Base-by-base conservation (phyloP, 1,140 invertebrate species). In the Sycophaga agraensis region DNA sequence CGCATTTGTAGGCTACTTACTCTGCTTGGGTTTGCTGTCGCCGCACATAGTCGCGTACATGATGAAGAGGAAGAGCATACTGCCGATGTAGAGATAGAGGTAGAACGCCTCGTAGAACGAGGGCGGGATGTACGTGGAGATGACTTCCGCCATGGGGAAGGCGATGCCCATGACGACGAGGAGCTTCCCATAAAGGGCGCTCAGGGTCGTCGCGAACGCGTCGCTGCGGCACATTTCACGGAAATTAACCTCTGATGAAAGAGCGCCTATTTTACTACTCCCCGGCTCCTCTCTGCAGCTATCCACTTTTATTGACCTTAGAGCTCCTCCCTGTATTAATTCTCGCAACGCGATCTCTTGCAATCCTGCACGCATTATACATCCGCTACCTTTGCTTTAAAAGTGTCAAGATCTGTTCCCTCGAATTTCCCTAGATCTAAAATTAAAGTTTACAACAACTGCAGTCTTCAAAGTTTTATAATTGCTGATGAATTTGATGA, bases 151-250 rank as follows among this genome's bases (percentile, higher is more conserved):
- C 86, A 96, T 92, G 45, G 94, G 94, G 82, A 97, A 94, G 7
- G 93, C 93, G 68, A 94, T 88, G 21, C 94, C 95, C 89, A 96
- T 93, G 12, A 97, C 93, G 22, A 97, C 92, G 49, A 97, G 78
- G 3, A 96, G 82, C 77, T 97, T 96, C n/a, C 92, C 92, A 74
- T 97, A 97, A 4, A 97, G 84, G 0, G 94, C 94, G 66, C 93
- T 96, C 53, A 97, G 82, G 16, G 93, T 90, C 17, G 91, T 91
- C 59, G 93, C 90, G 66, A 94, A 79, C 51, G 90, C 88, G 76
- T 93, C 90, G 51, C 92, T 91, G 74, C 9, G 24, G 40, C 26
- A 43, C 26, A 53, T 61, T 61, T 61, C 34, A 55, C 50, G 50
- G 59, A 55, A 61, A 61, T 61, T 54, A 54, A 61, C 7, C 34